Conservation (phyloP, 2,888 invertebrate genomes). For the Eupithecia subfuscata region DNA sequence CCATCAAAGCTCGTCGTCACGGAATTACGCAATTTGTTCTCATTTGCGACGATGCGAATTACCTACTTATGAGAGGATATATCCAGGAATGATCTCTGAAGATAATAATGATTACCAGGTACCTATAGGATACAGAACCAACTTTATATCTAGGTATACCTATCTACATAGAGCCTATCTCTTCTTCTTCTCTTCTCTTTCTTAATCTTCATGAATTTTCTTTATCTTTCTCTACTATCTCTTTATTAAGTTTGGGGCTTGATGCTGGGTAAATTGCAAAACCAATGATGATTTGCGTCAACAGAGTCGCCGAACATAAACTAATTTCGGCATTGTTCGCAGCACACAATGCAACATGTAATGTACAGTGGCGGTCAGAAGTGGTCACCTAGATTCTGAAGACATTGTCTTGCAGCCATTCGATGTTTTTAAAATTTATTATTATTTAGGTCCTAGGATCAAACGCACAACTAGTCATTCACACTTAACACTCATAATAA, state of each 20-base stretch:
- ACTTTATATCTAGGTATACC: background rate
- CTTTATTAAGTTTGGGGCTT: background rate
- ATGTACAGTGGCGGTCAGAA: no score
- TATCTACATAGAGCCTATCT: no score
- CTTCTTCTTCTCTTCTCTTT: no score
- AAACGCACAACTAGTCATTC: no score
- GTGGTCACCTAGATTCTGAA: no score
- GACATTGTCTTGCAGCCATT: no score
- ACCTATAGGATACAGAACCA: background rate
- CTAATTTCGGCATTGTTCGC: conserved; percentile 16
- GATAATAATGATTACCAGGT: background rate
- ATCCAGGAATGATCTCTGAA: background rate
- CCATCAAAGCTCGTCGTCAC: conserved; percentile 26
- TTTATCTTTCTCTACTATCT: no score
- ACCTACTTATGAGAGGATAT: conserved; percentile 1
- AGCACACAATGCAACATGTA: conserved; percentile 8
- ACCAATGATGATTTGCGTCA: background rate
- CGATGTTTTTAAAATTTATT: no score
- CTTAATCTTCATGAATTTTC: no score
- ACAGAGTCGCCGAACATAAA: conserved; percentile 11
- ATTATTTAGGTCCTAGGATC: no score
- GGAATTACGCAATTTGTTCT: conserved; percentile 35
- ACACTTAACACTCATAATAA: no score
- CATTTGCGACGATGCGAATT: conserved; percentile 31
- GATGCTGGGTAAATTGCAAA: background rate